Conservation (phyloP, 2,888 invertebrate genomes). For the Nephrotoma guestfalica region DNA sequence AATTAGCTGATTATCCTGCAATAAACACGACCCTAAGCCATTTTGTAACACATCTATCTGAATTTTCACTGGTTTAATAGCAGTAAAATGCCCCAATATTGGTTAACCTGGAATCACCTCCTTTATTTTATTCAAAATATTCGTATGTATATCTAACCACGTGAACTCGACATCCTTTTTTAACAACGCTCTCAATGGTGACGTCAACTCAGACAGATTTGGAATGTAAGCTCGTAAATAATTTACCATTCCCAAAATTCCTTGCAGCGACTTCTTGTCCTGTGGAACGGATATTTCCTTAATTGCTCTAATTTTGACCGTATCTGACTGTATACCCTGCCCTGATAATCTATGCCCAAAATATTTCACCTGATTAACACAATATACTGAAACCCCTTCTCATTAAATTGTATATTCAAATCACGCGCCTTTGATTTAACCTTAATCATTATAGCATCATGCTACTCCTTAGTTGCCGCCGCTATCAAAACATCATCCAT, state of each 20-base stretch:
- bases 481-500: too few species aligned
- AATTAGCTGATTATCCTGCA: not conserved
- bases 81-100: not conserved
- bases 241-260: slow-evolving; percentile 9
- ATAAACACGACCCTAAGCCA: not conserved
- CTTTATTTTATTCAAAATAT: not conserved
- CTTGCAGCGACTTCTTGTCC: slow-evolving; percentile 4
- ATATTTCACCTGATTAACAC: too few species aligned
- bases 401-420: too few species aligned
- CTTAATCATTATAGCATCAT: too few species aligned
- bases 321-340: too few species aligned
- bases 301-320: slow-evolving; percentile 8
- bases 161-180: not conserved
- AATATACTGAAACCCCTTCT: too few species aligned
- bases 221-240: too few species aligned
- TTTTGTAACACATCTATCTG: not conserved
- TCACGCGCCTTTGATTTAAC: too few species aligned
- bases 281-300: slow-evolving; percentile 7
- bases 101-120: not conserved
- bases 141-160: not conserved
- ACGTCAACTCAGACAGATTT: slow-evolving; percentile 12
- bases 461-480: too few species aligned
- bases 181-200: not conserved
- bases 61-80: not conserved
- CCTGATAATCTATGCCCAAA: too few species aligned